phyloP scores from a whole-genome alignment of 2,113 vertebrate genomes.

The Oenanthe oenanthe region DNA sequence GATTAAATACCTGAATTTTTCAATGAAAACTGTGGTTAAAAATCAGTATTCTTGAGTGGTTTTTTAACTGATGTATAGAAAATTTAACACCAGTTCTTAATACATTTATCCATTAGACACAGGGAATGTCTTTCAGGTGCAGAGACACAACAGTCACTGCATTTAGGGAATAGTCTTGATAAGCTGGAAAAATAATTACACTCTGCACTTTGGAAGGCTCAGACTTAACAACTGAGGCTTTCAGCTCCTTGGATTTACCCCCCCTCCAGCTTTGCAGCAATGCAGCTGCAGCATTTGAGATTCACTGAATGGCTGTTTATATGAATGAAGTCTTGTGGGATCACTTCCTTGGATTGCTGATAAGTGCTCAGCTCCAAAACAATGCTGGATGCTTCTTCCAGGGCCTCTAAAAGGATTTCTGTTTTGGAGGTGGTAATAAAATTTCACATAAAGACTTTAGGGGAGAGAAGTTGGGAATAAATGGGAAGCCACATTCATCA shows the following conservation, averaged over 20 bases:
- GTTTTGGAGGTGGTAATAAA: background rate
- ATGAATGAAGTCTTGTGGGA: slow-evolving; percentile 46
- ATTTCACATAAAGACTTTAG: background rate
- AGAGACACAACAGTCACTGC: background rate
- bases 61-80: background rate
- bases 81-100: background rate
- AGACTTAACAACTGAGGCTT: slow-evolving; percentile 41
- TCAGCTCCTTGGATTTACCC: background rate
- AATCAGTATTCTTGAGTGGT: background rate
- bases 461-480: background rate
- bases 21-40: background rate
- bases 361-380: background rate
- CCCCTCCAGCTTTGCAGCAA: background rate
- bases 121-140: background rate
- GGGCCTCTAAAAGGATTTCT: slow-evolving; percentile 2
- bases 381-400: background rate
- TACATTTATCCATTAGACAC: background rate
- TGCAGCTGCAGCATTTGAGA: slow-evolving; percentile 46
- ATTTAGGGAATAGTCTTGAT: background rate
- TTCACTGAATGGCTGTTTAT: background rate
- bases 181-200: slow-evolving; percentile 1
- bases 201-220: background rate
- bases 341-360: background rate
- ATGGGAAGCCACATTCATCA: background rate
- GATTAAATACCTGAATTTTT: background rate